Evolutionary conservation across 2,888 invertebrate genomes (phyloP), one percentile per base, ranked within the genome.

Genomic region (Tipula helvola): DNA sequence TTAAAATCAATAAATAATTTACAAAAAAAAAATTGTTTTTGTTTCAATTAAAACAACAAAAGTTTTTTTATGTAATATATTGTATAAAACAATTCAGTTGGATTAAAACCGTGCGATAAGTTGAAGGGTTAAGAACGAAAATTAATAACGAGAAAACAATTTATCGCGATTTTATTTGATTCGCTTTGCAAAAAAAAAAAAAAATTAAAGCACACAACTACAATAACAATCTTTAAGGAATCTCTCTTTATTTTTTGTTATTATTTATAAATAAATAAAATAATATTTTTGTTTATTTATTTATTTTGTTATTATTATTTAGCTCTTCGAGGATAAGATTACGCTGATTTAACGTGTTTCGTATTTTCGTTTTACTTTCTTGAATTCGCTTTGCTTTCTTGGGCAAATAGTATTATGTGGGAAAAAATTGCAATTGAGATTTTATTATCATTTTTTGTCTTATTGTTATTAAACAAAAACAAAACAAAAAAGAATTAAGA

Each of bases 111-210:
- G 85, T 85, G 85, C 85, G 85, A 85, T 85, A 85, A 85, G 85
- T 85, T 42, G 85, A 85, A 85, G 42, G 85, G 85, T 39, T 85
- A 42, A 85, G 41, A 84, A 41, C 36, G 39, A 39, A 85, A 85
- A 85, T 85, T 85, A 85, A 85, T 85, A 85, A 85, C 85, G 42
- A 85, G 85, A 85, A 85, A 85, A 85, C 28, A 85, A 85, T 85
- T 85, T 85, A 85, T 85, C 85, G 44, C 85, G 85, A 85, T 85
- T 85, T 41, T 42, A 13, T 85, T 85, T 85, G 41, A 42, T 44
- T 85, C 41, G 36, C 39, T 39, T 84, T 84, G 84, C 2, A 84
- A 39, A 28, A 28, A 28, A 28, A 28, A 28, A 28, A 28, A 28
- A 28, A 28, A 39, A 36, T 83, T 83, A 83, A 36, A 83, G 36